Evolutionary conservation across 1,140 invertebrate species (phyloP).

Genomic region (Brachionus plicatilis): DNA sequence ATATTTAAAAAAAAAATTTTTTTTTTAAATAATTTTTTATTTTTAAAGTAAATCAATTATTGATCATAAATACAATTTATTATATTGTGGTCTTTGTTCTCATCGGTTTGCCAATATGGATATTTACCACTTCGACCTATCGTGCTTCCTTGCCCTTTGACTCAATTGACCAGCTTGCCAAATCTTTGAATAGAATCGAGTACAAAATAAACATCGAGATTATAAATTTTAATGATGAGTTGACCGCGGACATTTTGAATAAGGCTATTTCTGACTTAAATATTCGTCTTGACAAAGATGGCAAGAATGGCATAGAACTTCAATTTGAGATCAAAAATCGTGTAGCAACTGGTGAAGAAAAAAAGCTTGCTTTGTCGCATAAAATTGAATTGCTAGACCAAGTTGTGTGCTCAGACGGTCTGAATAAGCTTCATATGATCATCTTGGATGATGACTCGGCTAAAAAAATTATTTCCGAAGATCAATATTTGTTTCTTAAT

Average conservation of each 20-base stretch:
- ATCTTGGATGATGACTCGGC: background rate
- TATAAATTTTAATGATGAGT: background rate
- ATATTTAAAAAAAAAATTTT: background rate
- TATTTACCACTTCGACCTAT: conserved; percentile 13
- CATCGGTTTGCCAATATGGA: conserved; percentile 30
- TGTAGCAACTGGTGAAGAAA: background rate
- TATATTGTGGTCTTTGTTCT: conserved; percentile 17
- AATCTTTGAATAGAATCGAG: background rate
- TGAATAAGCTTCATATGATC: background rate
- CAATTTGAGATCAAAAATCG: background rate
- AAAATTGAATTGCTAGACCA: background rate
- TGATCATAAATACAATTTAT: conserved; percentile 35
- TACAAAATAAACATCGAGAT: background rate
- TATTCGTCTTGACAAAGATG: background rate
- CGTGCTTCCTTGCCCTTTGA: conserved; percentile 19
- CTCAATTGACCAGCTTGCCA: background rate
- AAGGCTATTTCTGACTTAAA: background rate
- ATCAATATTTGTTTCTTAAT: background rate
- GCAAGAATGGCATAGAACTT: background rate
- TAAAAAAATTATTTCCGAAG: background rate
- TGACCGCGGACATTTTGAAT: background rate
- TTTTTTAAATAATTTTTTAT: background rate
- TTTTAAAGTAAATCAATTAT: background rate
- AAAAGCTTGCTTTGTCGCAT: background rate
- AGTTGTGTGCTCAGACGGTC: background rate